Evolutionary conservation across 1,140 invertebrate species (phyloP).

Genomic region (Cydia pomonella): DNA sequence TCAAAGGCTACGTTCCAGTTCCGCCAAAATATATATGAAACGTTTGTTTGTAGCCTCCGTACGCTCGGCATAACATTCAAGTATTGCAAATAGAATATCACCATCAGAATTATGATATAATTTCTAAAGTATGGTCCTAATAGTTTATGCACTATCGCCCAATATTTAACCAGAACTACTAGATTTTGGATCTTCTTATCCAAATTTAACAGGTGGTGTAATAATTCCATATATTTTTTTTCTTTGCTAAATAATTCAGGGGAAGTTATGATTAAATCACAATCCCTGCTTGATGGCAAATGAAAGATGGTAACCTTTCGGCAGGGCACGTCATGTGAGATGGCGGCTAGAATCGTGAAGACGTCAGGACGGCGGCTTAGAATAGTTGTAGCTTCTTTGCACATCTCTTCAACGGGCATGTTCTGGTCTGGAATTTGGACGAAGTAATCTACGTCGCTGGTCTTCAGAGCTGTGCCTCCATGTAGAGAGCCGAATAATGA

Average conservation of each 20-base stretch:
- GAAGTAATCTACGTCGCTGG: neutral
- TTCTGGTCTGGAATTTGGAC: neutral
- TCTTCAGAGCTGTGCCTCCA: neutral
- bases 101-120: neutral
- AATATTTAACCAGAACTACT: neutral
- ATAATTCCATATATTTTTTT: neutral
- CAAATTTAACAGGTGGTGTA: neutral
- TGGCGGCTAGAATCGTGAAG: neutral
- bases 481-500: neutral
- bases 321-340: neutral
- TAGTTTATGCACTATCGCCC: neutral
- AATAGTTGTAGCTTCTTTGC: neutral
- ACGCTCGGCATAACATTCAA: neutral
- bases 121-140: neutral
- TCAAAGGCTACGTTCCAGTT: neutral
- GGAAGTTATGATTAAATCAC: neutral
- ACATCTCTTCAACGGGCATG: neutral
- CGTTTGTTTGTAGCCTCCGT: neutral
- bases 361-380: neutral
- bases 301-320: neutral
- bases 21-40: neutral
- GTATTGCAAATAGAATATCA: neutral
- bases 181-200: neutral
- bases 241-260: neutral
- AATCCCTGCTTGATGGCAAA: neutral